Percentiles rank a stretch among this genome's conserved stretches.
These are phyloP conservation scores for Lepilemur septentrionalis DNA, from an alignment of 2,797 vertebrate genomes.

Conservation along the genomic window DNA sequence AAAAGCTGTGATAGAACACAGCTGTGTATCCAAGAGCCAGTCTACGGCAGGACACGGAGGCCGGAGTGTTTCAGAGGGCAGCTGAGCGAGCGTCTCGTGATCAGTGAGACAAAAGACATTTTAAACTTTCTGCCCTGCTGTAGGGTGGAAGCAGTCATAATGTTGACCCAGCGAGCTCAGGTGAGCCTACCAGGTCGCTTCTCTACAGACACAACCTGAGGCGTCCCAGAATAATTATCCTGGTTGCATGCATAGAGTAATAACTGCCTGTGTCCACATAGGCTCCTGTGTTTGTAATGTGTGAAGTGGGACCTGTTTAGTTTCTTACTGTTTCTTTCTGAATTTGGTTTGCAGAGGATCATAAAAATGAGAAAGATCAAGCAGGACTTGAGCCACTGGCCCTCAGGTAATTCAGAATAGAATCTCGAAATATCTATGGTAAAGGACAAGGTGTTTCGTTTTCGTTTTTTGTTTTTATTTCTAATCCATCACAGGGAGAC, in stretches of 20 bases:
- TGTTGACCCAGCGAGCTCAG: background rate
- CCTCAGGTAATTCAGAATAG: slow-evolving; percentile 87
- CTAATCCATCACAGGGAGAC: background rate
- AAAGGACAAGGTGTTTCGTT: background rate
- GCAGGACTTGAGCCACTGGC: slow-evolving; percentile 89
- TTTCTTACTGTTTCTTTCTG: slow-evolving; percentile 43
- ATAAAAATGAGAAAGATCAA: slow-evolving; percentile 88
- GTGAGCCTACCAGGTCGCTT: background rate
- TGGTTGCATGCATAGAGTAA: background rate
- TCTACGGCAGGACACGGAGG: background rate
- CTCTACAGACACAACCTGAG: background rate
- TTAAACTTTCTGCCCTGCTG: background rate
- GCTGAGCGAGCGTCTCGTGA: background rate
- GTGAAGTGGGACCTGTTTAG: background rate
- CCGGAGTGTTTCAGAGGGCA: background rate
- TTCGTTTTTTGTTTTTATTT: background rate
- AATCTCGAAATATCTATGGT: background rate
- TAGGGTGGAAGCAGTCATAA: background rate
- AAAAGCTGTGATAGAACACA: background rate
- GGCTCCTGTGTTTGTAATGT: background rate
- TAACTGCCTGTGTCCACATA: background rate
- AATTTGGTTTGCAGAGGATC: slow-evolving; percentile 87
- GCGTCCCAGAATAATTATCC: background rate
- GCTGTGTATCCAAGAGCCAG: background rate
- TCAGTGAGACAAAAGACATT: background rate